Evolutionary conservation across 92 coral and sea anemone species (phyloP), one percentile per base, ranked within the genome.

Genomic region (Pocillopora grandis): DNA sequence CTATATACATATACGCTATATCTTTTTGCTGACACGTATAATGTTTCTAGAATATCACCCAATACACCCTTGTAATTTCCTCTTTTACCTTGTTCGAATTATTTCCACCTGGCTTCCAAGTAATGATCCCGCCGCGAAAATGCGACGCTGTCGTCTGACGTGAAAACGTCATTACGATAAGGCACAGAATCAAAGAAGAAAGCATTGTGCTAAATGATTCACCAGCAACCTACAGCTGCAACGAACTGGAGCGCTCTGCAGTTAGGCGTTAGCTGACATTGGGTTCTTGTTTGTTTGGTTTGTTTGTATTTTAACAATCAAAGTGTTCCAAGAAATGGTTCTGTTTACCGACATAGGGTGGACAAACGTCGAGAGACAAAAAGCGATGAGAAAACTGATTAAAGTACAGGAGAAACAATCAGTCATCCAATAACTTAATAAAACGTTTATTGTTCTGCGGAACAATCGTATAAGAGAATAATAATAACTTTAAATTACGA

Each of bases 71-170:
- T 7, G 52, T 42, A 42, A 42, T 42, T 57, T 15, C 37, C 14
- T 14, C 5, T 15, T 56, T 75, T 75, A 75, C 79, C 79, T 56
- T 75, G 79, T 75, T 58, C 9, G 65, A 11, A 60, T 49, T 66
- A 62, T 19, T 14, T 18, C 9, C 70, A 42, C 27, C 90, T 12
- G 84, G 84, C 62, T 72, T 83, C 90, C 90, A 88, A 27, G 69
- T 58, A 11, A 88, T n/a, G 42, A 62, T 56, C 27, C 90, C 90
- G 68, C 90, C 90, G 49, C 88, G 85, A 74, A 88, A 88, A 60
- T 88, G 90, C 31, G 90, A 83, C 11, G 79, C 79, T 11, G 49
- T 75, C 15, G 79, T 27, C 66, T 75, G 79, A 75, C 79, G 58
- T 75, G 42, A 21, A 18, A 75, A 75, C 65, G 58, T 75, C 66